Conservation (phyloP, 2,113 vertebrate species). For the Gorsachius goisagi region DNA sequence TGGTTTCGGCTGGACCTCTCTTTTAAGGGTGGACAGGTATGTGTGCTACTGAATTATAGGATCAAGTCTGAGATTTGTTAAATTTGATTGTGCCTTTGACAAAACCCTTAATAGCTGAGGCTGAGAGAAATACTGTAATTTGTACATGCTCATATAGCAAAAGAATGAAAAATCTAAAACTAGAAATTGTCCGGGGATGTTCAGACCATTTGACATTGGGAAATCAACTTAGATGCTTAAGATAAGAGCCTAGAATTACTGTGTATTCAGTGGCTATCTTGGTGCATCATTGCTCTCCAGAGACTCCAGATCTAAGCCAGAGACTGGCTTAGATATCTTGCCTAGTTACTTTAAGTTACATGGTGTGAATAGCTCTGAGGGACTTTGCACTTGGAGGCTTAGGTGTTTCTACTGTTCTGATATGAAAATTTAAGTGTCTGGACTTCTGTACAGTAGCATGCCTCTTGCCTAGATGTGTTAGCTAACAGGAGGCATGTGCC, state of each 20-base stretch:
- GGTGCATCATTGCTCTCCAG: fast-evolving
- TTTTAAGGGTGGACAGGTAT: constrained; percentile 83
- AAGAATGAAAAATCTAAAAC: neutral
- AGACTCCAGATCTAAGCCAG: too few relatives aligned
- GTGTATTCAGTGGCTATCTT: neutral
- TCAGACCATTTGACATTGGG: neutral
- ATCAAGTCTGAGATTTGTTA: neutral
- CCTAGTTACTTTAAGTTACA: neutral
- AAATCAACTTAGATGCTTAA: neutral
- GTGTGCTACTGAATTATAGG: neutral
- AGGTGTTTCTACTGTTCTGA: neutral
- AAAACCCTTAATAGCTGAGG: neutral
- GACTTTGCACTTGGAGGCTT: neutral
- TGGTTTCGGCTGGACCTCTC: constrained; percentile 89
- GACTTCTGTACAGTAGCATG: neutral
- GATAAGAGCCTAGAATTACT: neutral
- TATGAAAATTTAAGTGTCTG: neutral
- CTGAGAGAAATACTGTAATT: neutral
- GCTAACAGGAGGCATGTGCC: neutral
- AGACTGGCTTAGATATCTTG: neutral
- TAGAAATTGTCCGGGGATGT: neutral
- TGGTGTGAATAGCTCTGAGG: neutral
- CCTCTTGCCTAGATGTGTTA: neutral
- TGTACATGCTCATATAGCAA: neutral
- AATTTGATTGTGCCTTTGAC: neutral